Evolutionary conservation across 64 coral and sea anemone species (phyloP).

Genomic region (Porites lutea): DNA sequence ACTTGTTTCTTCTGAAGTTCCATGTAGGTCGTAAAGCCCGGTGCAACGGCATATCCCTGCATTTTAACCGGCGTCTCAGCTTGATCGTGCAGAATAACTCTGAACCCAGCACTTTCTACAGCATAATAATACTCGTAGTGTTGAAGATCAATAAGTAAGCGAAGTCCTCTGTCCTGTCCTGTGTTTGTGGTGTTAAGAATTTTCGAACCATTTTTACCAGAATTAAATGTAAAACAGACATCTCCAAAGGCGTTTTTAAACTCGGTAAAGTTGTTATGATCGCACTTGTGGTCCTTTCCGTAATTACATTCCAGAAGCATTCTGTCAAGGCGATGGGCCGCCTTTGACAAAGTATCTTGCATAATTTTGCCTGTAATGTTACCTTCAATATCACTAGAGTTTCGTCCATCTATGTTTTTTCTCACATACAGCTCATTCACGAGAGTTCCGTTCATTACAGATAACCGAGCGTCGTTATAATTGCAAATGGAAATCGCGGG

Average conservation of each 20-base stretch:
- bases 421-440: slow-evolving; percentile 57
- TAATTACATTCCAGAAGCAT: slow-evolving; percentile 82
- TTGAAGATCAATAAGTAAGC: slow-evolving; percentile 77
- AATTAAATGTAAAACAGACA: slow-evolving; percentile 89
- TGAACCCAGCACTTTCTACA: slow-evolving; percentile 82
- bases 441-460: slow-evolving; percentile 86
- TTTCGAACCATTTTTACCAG: slow-evolving; percentile 42
- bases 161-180: slow-evolving; percentile 72
- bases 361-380: slow-evolving; percentile 67
- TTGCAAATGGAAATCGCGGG: slow-evolving; percentile 87
- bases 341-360: slow-evolving; percentile 45
- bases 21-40: slow-evolving; percentile 90
- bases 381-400: slow-evolving; percentile 33
- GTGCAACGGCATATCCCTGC: slow-evolving; percentile 81
- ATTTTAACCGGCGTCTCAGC: slow-evolving; percentile 87
- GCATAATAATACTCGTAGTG: slow-evolving; percentile 87
- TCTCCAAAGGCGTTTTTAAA: slow-evolving; percentile 83
- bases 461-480: slow-evolving; percentile 85
- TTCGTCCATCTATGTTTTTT: slow-evolving; percentile 36
- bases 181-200: slow-evolving; percentile 41
- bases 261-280: slow-evolving; percentile 62
- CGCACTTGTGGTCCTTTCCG: slow-evolving; percentile 58
- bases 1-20: slow-evolving; percentile 82
- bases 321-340: slow-evolving; percentile 69
- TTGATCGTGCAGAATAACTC: slow-evolving; percentile 87